phyloP scores from a whole-genome alignment of 2,888 invertebrate genomes.

The Elmis aenea region DNA sequence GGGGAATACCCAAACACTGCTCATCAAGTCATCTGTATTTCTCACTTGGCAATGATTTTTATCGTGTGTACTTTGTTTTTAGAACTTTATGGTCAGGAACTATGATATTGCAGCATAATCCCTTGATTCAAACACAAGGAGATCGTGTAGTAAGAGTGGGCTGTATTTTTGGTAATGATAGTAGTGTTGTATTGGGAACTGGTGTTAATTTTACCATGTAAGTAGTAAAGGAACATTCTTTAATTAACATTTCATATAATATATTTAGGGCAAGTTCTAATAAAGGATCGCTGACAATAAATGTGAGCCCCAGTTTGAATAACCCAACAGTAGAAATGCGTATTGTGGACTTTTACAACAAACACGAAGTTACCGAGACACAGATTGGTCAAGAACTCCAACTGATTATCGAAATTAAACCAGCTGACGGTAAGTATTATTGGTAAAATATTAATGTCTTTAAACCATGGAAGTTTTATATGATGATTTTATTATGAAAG shows the following conservation, averaged over 20 bases:
- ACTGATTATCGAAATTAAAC: constrained; percentile 57
- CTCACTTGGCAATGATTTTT: background rate
- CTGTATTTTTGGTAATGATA: constrained; percentile 59
- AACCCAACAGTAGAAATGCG: constrained; percentile 54
- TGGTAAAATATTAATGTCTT: no score
- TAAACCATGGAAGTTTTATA: no score
- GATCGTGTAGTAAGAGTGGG: constrained; percentile 78
- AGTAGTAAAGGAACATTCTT: background rate
- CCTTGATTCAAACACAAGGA: constrained; percentile 77
- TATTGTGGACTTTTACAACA: constrained; percentile 55
- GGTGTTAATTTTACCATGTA: constrained; percentile 51
- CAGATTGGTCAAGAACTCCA: constrained; percentile 64
- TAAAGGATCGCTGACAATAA: constrained; percentile 50
- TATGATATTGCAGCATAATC: constrained; percentile 78
- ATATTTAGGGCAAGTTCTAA: no score
- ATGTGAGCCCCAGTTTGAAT: constrained; percentile 44
- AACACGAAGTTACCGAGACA: constrained; percentile 58
- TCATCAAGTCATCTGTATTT: no score
- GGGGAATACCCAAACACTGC: no score
- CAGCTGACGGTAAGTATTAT: constrained; percentile 48
- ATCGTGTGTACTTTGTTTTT: constrained; percentile 22
- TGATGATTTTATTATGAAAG: background rate
- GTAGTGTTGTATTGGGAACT: constrained; percentile 53
- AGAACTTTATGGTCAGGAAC: constrained; percentile 73
- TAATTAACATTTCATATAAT: no score